Base-by-base conservation (phyloP, 2,113 vertebrate genomes). In the Nothobranchius furzeri region DNA sequence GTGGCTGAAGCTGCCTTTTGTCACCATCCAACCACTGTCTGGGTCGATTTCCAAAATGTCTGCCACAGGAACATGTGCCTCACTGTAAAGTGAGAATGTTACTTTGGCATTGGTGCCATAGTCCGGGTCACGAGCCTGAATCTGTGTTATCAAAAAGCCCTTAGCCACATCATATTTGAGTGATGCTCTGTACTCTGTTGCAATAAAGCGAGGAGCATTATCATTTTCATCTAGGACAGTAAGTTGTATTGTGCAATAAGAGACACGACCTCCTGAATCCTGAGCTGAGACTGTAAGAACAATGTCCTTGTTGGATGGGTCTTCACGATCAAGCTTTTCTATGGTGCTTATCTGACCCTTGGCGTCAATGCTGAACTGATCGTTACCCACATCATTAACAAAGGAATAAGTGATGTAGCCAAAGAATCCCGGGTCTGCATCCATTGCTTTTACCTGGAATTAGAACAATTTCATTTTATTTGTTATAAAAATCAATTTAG, bases 1-100 rank as follows among this genome's bases (percentile, higher is more conserved):
- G 25, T 96, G 95, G 81, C 91, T 93, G 78, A 99, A 98, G 68
- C 86, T 96, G 57, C 96, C 95, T 83, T 97, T 98, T 1, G 96
- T 98, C 55, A 98, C 96, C 93, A 99, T 95, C 97, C 96, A 99
- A 50, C 98, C 98, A 68, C 95, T 99, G 83, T 99, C 97, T 11
- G 95, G 95, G 76, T 99, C 96, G 4, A 99, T 98, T 87, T 98
- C 97, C 78, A 99, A 90, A 66, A 96, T 93, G 71, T 98, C 95
- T 9, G 94, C 93, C 54, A 98, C 94, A 0, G 96, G 95, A 54
- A 94, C 87, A 0, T 95, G 95, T 24, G 95, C 95, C 80, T 99
- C 96, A 0, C 96, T 98, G 63, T 98, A 98, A 1, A 99, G 89
- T 7, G 97, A 98, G 78, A 97, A 99, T 4, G 92, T 94, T 53